Evolutionary conservation across 1,140 invertebrate species (phyloP).

Genomic region (Drosophila auraria): DNA sequence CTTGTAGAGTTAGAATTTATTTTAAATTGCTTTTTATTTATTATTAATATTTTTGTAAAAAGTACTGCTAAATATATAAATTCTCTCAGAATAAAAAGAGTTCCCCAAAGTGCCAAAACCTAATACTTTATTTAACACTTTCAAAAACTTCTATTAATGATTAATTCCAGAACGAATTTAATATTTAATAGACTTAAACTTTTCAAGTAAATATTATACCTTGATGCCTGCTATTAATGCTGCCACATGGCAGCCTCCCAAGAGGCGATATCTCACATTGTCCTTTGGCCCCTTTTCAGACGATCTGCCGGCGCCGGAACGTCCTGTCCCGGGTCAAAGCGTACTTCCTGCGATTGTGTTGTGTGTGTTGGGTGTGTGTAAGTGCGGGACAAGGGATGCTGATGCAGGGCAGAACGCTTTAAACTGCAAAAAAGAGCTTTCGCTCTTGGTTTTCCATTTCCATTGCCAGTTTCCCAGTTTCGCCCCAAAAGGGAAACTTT

Average conservation of each 20-base stretch:
- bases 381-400: conserved; percentile 30
- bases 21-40: too few species aligned
- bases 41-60: too few species aligned
- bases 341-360: conserved; percentile 55
- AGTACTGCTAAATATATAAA: too few species aligned
- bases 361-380: conserved; percentile 10
- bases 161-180: neutral
- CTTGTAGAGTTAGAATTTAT: too few species aligned
- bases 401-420: conserved; percentile 61
- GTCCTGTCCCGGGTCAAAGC: conserved; percentile 50
- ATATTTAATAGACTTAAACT: neutral
- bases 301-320: conserved; percentile 39
- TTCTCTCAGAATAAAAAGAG: too few species aligned
- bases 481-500: conserved; percentile 41
- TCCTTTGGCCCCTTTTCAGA: conserved; percentile 5
- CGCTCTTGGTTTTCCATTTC: conserved; percentile 5
- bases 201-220: neutral
- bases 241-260: conserved; percentile 4
- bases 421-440: conserved; percentile 68
- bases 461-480: conserved; percentile 2
- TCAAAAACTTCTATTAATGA: neutral
- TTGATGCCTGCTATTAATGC: conserved; percentile 10
- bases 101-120: neutral
- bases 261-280: neutral
- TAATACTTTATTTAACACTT: too few species aligned